Conservation (phyloP, 2,113 vertebrate species). For the Gavia stellata region DNA sequence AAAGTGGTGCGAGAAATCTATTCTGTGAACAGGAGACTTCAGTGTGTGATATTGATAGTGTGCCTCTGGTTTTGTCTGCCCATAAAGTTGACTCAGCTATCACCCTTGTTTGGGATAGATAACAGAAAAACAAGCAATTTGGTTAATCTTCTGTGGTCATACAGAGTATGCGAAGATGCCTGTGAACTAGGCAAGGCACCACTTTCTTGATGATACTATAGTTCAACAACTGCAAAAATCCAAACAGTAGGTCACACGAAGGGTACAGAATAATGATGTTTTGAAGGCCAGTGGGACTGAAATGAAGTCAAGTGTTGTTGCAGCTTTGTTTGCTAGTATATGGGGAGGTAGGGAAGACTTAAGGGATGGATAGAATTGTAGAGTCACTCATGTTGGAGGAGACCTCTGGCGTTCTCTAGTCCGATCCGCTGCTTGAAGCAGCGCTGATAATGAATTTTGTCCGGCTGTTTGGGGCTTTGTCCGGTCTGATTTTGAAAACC, state of each 20-base stretch:
- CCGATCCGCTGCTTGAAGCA: background rate
- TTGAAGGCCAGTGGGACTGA: background rate
- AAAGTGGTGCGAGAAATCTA: background rate
- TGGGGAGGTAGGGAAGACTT: background rate
- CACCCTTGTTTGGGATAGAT: background rate
- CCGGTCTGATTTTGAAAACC: background rate
- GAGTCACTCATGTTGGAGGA: background rate
- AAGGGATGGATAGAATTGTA: background rate
- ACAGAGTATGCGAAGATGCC: background rate
- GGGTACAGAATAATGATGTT: background rate
- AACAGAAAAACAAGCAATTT: background rate
- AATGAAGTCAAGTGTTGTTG: background rate
- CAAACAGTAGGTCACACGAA: background rate
- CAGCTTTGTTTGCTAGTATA: background rate
- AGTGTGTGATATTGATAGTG: background rate
- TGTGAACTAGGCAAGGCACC: background rate
- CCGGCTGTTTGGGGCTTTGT: background rate
- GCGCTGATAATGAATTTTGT: background rate
- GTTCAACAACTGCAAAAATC: background rate
- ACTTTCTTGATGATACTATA: background rate
- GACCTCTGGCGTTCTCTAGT: background rate
- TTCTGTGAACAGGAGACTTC: background rate
- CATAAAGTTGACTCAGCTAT: background rate
- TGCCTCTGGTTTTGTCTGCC: background rate
- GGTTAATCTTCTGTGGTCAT: background rate